Base-by-base conservation (phyloP, 2,888 invertebrate species). In the Meteorus colon region DNA sequence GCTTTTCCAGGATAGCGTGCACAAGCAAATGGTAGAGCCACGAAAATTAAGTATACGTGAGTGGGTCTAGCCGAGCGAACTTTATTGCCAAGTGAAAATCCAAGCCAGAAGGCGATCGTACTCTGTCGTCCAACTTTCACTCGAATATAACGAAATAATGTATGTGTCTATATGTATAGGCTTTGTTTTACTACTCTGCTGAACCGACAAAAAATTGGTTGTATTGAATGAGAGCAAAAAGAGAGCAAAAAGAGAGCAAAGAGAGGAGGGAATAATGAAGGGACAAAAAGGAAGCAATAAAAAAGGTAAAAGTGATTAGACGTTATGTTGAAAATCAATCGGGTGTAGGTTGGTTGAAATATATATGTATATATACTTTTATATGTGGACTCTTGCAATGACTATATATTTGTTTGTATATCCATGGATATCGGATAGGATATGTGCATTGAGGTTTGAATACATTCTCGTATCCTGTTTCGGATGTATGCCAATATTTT, bases 21-120 rank as follows among this genome's bases (percentile, higher is more conserved):
- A 68, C 29, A 29, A 24, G 51, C 24, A 37, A 41, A 55, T 19
- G 24, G 12, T 59, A 68, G 29, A 68, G 51, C 48, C 48, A 29
- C 51, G 63, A 41, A 48, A 68, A 70, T 70, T 70, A 70, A 70
- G 59, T 70, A 70, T 48, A 68, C 68, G 68, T 29, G 68, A 68
- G 68, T 68, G 68, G 48, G 48, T 68, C 68, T 29, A 51, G 68
- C n/a, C 29, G 41, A 45, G 41, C 55, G 24, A 66, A 66, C 51
- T 70, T 70, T 59, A 59, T 55, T 70, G 69, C 69, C 29, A 55
- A 70, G 69, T 70, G 37, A 37, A 70, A 70, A 59, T 55, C 31
- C 34, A 31, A 55, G 12, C 69, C 59, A 24, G 69, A 55, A 29
- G 55, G 16, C 37, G n/a, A 70, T 70, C 27, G 51, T 68, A 68